phyloP scores from a whole-genome alignment of 2,113 vertebrate species.

The Genyomyrus donnyi region DNA sequence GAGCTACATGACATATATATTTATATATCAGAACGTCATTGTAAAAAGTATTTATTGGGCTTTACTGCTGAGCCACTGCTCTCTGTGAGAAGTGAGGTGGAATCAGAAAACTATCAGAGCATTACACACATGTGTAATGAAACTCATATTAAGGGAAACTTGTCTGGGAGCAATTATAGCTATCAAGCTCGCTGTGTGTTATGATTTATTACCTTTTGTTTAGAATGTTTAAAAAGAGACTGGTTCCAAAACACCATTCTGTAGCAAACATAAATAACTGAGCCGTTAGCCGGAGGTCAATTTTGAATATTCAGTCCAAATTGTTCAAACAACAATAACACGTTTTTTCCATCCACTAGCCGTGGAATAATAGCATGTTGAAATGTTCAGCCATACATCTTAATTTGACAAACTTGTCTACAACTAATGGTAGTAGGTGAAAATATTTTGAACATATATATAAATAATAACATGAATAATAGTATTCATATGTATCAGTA shows the following conservation, averaged over 20 bases:
- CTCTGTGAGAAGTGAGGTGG: not conserved
- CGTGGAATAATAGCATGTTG: conserved; percentile 62
- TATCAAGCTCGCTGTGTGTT: conserved; percentile 42
- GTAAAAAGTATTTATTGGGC: not conserved
- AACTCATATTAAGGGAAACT: not conserved
- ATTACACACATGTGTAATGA: conserved; percentile 4
- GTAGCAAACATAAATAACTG: conserved; percentile 57
- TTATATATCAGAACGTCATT: not conserved
- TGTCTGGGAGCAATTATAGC: conserved; percentile 65
- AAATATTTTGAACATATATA: conserved; percentile 45
- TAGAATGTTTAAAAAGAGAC: conserved; percentile 65
- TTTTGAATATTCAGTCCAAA: conserved; percentile 49
- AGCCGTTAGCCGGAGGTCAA: conserved; percentile 49
- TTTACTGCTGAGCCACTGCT: not conserved
- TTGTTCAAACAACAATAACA: conserved; percentile 61
- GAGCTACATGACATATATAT: not conserved
- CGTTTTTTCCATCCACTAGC: conserved; percentile 62
- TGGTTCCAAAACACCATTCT: conserved; percentile 62
- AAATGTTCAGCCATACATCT: conserved; percentile 60
- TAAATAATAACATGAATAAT: not conserved
- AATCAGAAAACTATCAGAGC: not conserved
- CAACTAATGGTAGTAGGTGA: conserved; percentile 44
- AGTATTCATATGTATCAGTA: not conserved
- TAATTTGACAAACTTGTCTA: conserved; percentile 63
- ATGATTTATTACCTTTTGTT: conserved; percentile 70